phyloP scores from a whole-genome alignment of 2,888 invertebrate genomes.

The Hypena proboscidalis region DNA sequence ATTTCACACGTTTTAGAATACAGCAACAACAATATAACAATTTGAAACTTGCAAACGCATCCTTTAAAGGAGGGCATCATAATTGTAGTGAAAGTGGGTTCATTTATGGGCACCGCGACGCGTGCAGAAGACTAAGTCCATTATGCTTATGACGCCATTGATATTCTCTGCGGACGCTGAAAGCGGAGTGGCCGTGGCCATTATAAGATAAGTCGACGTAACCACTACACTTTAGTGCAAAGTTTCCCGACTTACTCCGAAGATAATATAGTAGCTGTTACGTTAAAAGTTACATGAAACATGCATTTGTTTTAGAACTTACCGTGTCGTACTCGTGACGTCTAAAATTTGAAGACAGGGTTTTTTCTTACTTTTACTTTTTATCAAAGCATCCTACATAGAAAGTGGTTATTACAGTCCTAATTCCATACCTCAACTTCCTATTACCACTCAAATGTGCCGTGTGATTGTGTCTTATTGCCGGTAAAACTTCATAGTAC shows the following conservation, averaged over 20 bases:
- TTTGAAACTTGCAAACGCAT: slow-evolving; percentile 36
- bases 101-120: slow-evolving; percentile 50
- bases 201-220: slow-evolving; percentile 50
- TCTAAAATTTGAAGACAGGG: no score
- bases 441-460: no score
- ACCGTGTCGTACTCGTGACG: no score
- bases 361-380: no score
- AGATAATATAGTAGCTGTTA: slow-evolving; percentile 21
- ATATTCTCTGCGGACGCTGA: slow-evolving; percentile 59
- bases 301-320: neutral
- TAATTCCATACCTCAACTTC: no score
- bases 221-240: slow-evolving; percentile 37
- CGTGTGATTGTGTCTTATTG: no score
- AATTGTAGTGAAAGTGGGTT: slow-evolving; percentile 66
- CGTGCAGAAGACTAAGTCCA: slow-evolving; percentile 57
- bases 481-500: no score
- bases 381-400: no score
- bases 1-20: slow-evolving; percentile 34
- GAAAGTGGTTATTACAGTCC: no score
- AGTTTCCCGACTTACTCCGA: slow-evolving; percentile 26
- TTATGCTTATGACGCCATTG: slow-evolving; percentile 67
- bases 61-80: slow-evolving; percentile 54
- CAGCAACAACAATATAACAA: slow-evolving; percentile 38
- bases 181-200: slow-evolving; percentile 52
- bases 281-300: slow-evolving; percentile 22